Conservation (phyloP, 2,113 vertebrate genomes). For the Nyctibius bracteatus region DNA sequence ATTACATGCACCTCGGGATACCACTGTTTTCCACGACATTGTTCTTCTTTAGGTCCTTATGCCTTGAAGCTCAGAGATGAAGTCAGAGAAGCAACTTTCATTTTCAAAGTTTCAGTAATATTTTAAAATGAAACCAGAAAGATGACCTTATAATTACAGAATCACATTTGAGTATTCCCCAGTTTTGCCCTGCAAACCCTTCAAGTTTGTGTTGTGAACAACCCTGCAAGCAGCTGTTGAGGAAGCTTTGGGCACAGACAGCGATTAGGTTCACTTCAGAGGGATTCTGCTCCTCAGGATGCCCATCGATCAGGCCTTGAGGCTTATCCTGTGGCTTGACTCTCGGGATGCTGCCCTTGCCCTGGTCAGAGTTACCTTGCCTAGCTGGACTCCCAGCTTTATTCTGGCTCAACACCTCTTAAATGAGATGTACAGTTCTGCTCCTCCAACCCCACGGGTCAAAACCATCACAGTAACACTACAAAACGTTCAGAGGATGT, state of each 20-base stretch:
- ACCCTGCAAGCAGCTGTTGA: not conserved
- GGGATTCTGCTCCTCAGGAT: accelerated
- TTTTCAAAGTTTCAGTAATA: not conserved
- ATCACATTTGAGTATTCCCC: accelerated
- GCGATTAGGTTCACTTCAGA: accelerated
- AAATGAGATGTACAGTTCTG: accelerated
- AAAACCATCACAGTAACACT: accelerated
- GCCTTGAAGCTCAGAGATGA: not conserved
- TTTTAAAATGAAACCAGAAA: not conserved
- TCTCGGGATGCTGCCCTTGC: too few relatives aligned
- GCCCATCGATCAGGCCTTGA: accelerated
- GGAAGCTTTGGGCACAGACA: accelerated
- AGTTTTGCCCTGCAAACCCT: too few relatives aligned
- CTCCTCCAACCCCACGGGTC: accelerated
- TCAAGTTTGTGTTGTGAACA: accelerated
- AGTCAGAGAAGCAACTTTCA: not conserved
- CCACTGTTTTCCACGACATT: accelerated
- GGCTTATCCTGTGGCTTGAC: too few relatives aligned
- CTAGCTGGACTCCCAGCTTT: not conserved
- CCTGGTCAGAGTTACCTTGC: accelerated
- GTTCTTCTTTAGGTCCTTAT: not conserved
- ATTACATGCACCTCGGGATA: accelerated
- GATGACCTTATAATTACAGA: not conserved
- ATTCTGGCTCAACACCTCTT: accelerated
- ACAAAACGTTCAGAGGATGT: accelerated